phyloP scores from a whole-genome alignment of 2,797 vertebrate species.

The Heliangelus exortis region DNA sequence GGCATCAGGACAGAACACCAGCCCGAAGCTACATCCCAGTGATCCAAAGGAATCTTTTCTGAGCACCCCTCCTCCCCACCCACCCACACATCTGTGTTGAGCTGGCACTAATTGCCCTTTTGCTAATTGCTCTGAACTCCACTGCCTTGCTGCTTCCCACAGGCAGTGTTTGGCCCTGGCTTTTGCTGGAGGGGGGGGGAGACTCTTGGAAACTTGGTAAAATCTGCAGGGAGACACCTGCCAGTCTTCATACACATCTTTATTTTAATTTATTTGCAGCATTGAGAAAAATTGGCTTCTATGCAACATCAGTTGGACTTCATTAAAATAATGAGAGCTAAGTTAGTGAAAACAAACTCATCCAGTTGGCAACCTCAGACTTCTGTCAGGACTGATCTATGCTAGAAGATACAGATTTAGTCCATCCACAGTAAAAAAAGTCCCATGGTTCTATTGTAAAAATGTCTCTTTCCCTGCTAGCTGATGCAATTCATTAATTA shows the following conservation, averaged over 20 bases:
- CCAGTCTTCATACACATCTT: conserved; percentile 55
- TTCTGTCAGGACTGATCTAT: conserved; percentile 63
- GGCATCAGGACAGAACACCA: neutral
- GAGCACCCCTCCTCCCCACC: neutral
- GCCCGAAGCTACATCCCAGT: neutral
- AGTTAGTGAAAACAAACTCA: conserved; percentile 62
- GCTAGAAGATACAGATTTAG: conserved; percentile 50
- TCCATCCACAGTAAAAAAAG: conserved; percentile 67
- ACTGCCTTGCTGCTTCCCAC: conserved; percentile 7
- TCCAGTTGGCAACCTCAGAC: conserved; percentile 57
- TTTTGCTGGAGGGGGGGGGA: neutral
- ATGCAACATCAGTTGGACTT: conserved; percentile 60
- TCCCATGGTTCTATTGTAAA: conserved; percentile 54
- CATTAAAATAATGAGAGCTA: conserved; percentile 65
- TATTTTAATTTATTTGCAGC: conserved; percentile 61
- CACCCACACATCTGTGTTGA: neutral
- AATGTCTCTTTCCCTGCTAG: conserved; percentile 53
- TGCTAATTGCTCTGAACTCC: conserved; percentile 39
- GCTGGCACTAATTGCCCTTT: conserved; percentile 32
- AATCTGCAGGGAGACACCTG: conserved; percentile 41
- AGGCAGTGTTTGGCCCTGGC: neutral
- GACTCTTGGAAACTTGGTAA: conserved; percentile 4
- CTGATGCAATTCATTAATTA: conserved; percentile 65
- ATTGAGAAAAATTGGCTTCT: conserved; percentile 37
- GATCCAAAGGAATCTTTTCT: neutral